Percentiles rank a stretch among this genome's conserved stretches.
Conservation (phyloP, 2,113 vertebrate genomes). For the Callionymus lyra region DNA sequence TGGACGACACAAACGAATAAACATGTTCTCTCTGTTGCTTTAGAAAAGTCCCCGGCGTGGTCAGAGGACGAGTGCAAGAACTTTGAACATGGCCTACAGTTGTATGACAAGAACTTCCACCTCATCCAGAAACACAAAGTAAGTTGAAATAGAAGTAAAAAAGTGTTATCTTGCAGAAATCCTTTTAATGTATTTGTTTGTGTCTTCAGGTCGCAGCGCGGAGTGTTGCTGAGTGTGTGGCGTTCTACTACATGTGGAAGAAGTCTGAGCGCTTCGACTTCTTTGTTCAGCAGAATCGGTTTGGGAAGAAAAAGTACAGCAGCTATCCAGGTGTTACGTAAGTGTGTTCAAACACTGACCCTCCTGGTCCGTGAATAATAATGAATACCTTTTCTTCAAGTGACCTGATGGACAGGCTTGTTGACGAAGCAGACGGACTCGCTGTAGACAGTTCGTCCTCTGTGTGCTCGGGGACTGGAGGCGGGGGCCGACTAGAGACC, state of each 20-base stretch:
- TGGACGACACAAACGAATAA: too few species aligned
- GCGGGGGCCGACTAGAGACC: constrained; percentile 72
- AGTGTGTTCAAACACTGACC: constrained; percentile 48
- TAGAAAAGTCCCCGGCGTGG: constrained; percentile 87
- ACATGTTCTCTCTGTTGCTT: neutral
- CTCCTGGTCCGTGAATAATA: too few species aligned
- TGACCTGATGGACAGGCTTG: constrained; percentile 94
- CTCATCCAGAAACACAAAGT: constrained; percentile 99
- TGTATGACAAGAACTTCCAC: constrained; percentile 97
- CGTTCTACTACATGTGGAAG: constrained; percentile 99
- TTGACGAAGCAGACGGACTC: constrained; percentile 89
- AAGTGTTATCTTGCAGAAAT: too few species aligned
- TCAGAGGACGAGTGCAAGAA: constrained; percentile 97
- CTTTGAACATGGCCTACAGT: constrained; percentile 91
- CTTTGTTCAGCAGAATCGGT: constrained; percentile 94
- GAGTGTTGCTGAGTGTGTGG: constrained; percentile 93
- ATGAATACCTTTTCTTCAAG: constrained; percentile 55
- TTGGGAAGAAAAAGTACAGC: constrained; percentile 95
- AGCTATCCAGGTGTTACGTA: constrained; percentile 96
- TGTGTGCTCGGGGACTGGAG: constrained; percentile 71
- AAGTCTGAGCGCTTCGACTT: constrained; percentile 96
- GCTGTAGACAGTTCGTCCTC: constrained; percentile 80
- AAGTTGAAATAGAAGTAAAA: constrained; percentile 16
- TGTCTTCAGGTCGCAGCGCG: constrained; percentile 77
- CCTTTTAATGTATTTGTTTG: neutral